Percentiles rank a stretch among this genome's conserved stretches.
Evolutionary conservation across 2,797 vertebrate species (phyloP).

Genomic region (Ibycter americanus): DNA sequence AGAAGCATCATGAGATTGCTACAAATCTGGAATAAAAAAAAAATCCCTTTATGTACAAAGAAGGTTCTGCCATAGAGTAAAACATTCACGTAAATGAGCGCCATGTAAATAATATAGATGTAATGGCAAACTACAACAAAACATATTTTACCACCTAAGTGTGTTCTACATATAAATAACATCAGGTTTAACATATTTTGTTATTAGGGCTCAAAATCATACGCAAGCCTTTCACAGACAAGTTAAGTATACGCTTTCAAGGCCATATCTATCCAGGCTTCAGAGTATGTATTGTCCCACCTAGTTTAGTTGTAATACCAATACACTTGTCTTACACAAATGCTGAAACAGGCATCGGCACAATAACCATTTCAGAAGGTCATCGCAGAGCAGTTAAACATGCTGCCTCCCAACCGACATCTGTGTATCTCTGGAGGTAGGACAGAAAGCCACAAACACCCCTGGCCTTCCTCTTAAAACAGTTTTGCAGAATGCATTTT

Average conservation of each 20-base stretch:
- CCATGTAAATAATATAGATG: not conserved
- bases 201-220: not conserved
- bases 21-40: not conserved
- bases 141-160: not conserved
- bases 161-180: not conserved
- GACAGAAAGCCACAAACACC: not conserved
- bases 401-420: not conserved
- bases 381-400: not conserved
- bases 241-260: not conserved
- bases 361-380: not conserved
- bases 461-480: not conserved
- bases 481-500: not conserved
- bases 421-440: not conserved
- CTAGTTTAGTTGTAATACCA: not conserved
- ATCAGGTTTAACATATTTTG: not conserved
- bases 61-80: not conserved
- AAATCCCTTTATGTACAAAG: not conserved
- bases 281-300: not conserved
- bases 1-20: not conserved
- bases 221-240: not conserved
- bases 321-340: not conserved
- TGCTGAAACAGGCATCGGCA: not conserved
- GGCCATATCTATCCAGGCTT: not conserved
- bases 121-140: not conserved
- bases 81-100: not conserved